Base-by-base conservation (phyloP, 1,140 invertebrate genomes). In the Polypedilum pembai region DNA sequence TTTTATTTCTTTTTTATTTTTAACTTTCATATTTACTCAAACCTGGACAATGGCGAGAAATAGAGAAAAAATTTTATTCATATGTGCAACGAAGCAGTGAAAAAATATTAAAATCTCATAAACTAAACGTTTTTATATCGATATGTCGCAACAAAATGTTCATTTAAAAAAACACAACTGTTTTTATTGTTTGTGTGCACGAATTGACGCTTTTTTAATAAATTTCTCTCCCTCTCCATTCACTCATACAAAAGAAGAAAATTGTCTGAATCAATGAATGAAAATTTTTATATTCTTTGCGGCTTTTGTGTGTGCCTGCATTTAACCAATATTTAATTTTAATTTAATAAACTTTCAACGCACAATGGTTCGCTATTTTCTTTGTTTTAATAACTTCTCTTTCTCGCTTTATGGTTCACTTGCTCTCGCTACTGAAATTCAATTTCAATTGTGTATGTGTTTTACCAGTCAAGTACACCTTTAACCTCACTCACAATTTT, bases 121-220 rank as follows among this genome's bases (percentile, higher is more conserved):
- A 56, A 56, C 45, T 56, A 56, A 56, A 56, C 45, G 45, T 56
- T 56, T 56, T 56, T 56, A 56, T 56, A 56, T 56, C 45, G 45
- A 56, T 56, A 56, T 56, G 45, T 56, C 45, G 12, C 10, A 56
- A 56, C 45, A 56, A 56, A 56, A 56, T 56, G 45, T 56, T 56
- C 4, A 56, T n/a, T 12, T 56, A 33, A 33, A 33, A n/a, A 33
- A 33, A 33, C 24, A 33, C 24, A 56, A 56, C 45, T 56, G 45
- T 56, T 56, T 56, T 56, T 56, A 56, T 56, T 56, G 45, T 56
- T 56, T 1, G 45, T 56, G n/a, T 56, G 45, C 45, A 56, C 45
- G 45, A 56, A 56, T 33, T 33, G 24, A 33, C 24, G 24, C 24
- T 33, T 33, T 33, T 33, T 33, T 33, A 33, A 33, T 33, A 33